phyloP scores from a whole-genome alignment of 1,140 invertebrate species.

The Bathynomus jamesi region DNA sequence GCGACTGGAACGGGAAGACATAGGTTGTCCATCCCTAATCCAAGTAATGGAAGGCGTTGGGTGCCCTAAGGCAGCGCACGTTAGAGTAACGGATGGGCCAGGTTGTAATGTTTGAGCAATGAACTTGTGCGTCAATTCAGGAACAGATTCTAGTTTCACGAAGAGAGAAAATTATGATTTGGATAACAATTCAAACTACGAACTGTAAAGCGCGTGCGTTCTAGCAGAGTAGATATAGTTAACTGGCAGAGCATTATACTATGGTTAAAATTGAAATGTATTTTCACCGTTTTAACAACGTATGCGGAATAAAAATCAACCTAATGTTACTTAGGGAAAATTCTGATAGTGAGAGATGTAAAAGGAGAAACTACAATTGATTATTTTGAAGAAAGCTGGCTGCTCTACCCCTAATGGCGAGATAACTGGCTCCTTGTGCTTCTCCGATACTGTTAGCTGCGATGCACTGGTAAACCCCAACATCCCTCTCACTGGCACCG shows the following conservation, averaged over 20 bases:
- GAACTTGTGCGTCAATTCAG: slow-evolving; percentile 70
- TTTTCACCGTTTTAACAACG: not conserved
- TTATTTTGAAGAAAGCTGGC: too few relatives aligned
- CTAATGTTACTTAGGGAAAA: not conserved
- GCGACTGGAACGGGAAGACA: not conserved
- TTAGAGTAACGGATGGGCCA: slow-evolving; percentile 67
- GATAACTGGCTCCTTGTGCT: slow-evolving; percentile 18
- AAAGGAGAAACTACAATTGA: too few relatives aligned
- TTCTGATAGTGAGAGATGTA: not conserved
- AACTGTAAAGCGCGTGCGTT: too few relatives aligned
- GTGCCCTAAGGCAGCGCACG: slow-evolving; percentile 74
- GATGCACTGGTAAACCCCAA: slow-evolving; percentile 31
- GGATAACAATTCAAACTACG: not conserved
- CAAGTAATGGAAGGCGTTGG: slow-evolving; percentile 78
- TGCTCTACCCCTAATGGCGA: slow-evolving; percentile 21
- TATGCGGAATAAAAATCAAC: not conserved
- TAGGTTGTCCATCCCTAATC: slow-evolving; percentile 61
- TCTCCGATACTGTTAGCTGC: slow-evolving; percentile 32
- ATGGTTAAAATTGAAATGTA: too few relatives aligned
- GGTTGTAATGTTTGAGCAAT: slow-evolving; percentile 71
- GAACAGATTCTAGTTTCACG: slow-evolving; percentile 54
- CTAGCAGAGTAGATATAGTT: too few relatives aligned
- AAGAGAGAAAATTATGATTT: not conserved
- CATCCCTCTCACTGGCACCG: slow-evolving; percentile 24
- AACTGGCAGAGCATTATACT: too few relatives aligned